These are phyloP conservation scores for Rhynchophorus ferrugineus DNA, from an alignment of 1,140 invertebrate species.

Conservation along the genomic window DNA sequence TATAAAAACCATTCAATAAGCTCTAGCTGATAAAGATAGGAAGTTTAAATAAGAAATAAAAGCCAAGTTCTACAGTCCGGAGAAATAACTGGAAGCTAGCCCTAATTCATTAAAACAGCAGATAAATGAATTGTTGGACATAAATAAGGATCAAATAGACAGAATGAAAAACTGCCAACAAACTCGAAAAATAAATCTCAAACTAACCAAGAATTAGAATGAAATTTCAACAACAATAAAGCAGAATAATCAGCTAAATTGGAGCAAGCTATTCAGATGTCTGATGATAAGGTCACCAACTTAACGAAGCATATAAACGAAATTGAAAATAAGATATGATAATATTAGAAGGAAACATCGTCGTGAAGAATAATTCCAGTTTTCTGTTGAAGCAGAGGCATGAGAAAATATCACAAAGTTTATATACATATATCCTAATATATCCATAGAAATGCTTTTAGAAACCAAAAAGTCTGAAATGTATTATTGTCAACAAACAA, in stretches of 20 bases:
- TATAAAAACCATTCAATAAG: slow-evolving; percentile 39
- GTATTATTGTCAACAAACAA: slow-evolving; percentile 52
- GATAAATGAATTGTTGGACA: slow-evolving; percentile 42
- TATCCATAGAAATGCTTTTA: slow-evolving; percentile 63
- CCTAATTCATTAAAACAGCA: slow-evolving; percentile 35
- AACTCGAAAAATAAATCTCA: slow-evolving; percentile 64
- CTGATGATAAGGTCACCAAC: slow-evolving; percentile 35
- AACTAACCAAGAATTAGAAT: slow-evolving; percentile 56
- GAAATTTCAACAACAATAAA: slow-evolving; percentile 39
- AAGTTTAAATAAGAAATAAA: slow-evolving; percentile 47
- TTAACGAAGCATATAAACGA: slow-evolving; percentile 32
- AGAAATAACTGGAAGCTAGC: slow-evolving; percentile 37
- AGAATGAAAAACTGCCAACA: slow-evolving; percentile 70
- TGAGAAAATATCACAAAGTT: slow-evolving; percentile 25
- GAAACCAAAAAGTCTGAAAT: slow-evolving; percentile 62
- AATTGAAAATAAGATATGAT: slow-evolving; percentile 28
- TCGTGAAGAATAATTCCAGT: slow-evolving; percentile 15
- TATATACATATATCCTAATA: slow-evolving; percentile 43
- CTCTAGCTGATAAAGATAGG: slow-evolving; percentile 47
- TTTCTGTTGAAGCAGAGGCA: slow-evolving; percentile 22
- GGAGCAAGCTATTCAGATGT: slow-evolving; percentile 37
- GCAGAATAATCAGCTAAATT: slow-evolving; percentile 38
- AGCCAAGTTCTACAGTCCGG: slow-evolving; percentile 38
- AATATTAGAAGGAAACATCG: slow-evolving; percentile 30
- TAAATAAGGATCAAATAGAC: slow-evolving; percentile 51